Evolutionary conservation across 2,888 invertebrate species (phyloP).

Genomic region (Subacronicta megacephala): DNA sequence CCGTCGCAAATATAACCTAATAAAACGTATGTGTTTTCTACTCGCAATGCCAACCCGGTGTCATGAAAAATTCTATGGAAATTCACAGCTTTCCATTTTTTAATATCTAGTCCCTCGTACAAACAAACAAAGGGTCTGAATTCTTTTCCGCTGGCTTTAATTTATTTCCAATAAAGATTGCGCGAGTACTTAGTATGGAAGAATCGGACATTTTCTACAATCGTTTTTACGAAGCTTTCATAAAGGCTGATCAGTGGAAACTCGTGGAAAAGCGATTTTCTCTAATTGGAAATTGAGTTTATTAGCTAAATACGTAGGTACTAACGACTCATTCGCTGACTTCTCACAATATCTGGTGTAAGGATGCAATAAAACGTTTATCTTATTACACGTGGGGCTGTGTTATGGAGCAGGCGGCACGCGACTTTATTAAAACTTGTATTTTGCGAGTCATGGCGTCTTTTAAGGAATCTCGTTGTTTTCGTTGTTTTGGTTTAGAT

Average conservation of each 20-base stretch:
- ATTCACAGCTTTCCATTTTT: conserved; percentile 49
- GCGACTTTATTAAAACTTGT: conserved; percentile 45
- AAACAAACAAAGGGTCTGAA: conserved; percentile 59
- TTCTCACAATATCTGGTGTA: conserved; percentile 51
- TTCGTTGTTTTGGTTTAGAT: conserved; percentile 8
- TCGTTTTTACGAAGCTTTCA: conserved; percentile 67
- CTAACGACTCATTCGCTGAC: conserved; percentile 50
- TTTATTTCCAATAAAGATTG: conserved; percentile 73
- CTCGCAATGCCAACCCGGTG: conserved; percentile 32
- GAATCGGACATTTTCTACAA: conserved; percentile 50
- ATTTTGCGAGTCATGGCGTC: conserved; percentile 24
- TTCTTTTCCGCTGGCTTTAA: conserved; percentile 68
- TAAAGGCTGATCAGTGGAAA: conserved; percentile 69
- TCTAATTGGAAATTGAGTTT: conserved; percentile 72
- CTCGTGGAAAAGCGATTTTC: conserved; percentile 69
- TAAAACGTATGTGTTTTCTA: conserved; percentile 52
- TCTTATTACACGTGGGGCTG: conserved; percentile 29
- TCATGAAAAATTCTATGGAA: conserved; percentile 43
- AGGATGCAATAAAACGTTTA: conserved; percentile 44
- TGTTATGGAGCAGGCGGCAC: conserved; percentile 43
- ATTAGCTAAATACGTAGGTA: conserved; percentile 58
- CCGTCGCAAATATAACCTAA: conserved; percentile 55
- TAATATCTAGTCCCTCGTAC: conserved; percentile 50
- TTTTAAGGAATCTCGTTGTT: conserved; percentile 12
- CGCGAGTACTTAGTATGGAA: conserved; percentile 56